These are phyloP conservation scores for Cryptosula pallasiana DNA, from an alignment of 2,888 invertebrate genomes.

Conservation along the genomic window DNA sequence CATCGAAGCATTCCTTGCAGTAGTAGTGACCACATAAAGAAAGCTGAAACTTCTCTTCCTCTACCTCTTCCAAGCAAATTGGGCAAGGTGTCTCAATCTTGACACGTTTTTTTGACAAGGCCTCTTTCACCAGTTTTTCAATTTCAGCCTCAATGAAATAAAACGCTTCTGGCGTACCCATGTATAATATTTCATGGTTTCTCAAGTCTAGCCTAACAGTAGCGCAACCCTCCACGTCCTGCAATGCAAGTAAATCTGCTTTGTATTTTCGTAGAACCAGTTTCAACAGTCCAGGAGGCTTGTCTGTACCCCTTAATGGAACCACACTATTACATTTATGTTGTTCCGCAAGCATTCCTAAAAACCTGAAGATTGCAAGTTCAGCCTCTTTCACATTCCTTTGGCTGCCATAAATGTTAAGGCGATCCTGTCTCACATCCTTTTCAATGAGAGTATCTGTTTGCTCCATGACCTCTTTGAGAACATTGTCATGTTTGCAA, in stretches of 20 bases:
- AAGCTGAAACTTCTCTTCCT: neutral
- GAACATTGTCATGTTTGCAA: neutral
- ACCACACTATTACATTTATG: neutral
- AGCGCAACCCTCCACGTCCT: neutral
- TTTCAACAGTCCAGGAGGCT: neutral
- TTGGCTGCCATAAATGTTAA: neutral
- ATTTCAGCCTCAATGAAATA: neutral
- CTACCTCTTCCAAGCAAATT: neutral
- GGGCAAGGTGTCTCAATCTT: neutral
- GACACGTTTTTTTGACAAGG: neutral
- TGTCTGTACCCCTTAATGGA: neutral
- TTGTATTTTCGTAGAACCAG: neutral
- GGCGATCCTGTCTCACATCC: neutral
- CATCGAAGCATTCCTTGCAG: neutral
- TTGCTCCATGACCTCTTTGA: neutral
- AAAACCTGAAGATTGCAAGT: neutral
- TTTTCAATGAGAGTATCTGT: neutral
- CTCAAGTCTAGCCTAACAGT: neutral
- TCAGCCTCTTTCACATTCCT: neutral
- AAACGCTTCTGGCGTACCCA: neutral
- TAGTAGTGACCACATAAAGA: neutral
- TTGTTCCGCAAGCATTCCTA: neutral
- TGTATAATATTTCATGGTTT: neutral
- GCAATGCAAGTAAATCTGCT: neutral
- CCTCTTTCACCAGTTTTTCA: neutral